Evolutionary conservation across 2,113 vertebrate genomes (phyloP).

Genomic region (Barbus barbus): DNA sequence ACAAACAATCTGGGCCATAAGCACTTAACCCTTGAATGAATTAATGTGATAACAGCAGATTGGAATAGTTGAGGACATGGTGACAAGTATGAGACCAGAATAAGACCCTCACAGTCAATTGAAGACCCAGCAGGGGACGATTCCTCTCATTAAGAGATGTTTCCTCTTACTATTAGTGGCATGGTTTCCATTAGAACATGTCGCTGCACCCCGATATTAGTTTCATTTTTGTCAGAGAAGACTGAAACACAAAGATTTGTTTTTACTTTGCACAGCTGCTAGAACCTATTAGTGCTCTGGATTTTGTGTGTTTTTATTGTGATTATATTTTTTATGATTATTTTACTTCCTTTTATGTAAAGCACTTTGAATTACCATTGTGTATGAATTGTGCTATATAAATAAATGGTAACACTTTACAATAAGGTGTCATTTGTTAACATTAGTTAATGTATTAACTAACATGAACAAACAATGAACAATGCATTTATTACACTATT

Average conservation of each 20-base stretch:
- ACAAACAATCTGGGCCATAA: slow-evolving; percentile 15
- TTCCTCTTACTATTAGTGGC: not conserved
- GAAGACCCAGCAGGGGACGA: not conserved
- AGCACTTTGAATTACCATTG: too few relatives aligned
- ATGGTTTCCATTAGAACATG: not conserved
- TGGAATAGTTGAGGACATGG: slow-evolving; percentile 49
- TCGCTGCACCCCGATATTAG: not conserved
- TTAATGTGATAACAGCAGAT: slow-evolving; percentile 52
- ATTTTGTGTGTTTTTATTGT: too few relatives aligned
- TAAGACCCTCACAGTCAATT: slow-evolving; percentile 9
- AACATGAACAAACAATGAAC: too few relatives aligned
- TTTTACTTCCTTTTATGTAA: too few relatives aligned
- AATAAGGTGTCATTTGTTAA: too few relatives aligned
- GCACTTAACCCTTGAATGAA: slow-evolving; percentile 34
- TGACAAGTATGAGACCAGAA: not conserved
- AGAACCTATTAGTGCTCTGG: not conserved
- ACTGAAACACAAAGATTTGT: too few relatives aligned
- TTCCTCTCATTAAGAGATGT: not conserved
- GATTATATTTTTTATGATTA: too few relatives aligned
- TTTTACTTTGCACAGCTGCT: not conserved
- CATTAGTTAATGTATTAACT: too few relatives aligned
- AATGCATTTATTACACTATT: too few relatives aligned
- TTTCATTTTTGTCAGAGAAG: not conserved
- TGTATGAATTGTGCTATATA: too few relatives aligned
- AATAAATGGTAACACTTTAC: too few relatives aligned